Conservation (phyloP, 2,113 vertebrate genomes). For the Chaetodon trifascialis region DNA sequence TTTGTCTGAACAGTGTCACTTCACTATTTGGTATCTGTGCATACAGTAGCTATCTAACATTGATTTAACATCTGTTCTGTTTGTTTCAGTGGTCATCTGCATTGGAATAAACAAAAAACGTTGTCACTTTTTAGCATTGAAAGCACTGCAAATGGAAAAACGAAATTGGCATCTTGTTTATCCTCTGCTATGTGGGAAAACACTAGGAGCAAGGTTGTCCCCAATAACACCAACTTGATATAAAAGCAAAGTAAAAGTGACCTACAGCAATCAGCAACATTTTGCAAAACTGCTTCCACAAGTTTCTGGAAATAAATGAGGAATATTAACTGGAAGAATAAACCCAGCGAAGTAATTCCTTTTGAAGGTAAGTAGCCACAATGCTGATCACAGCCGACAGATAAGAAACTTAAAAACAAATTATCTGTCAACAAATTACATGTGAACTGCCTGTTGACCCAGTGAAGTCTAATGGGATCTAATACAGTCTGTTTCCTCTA, state of each 20-base stretch:
- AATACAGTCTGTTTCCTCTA: slow-evolving; percentile 65
- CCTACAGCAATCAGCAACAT: not conserved
- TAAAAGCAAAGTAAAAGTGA: not conserved
- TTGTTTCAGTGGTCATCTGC: not conserved
- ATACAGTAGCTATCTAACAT: not conserved
- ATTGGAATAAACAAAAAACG: not conserved
- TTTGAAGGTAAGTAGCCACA: not conserved
- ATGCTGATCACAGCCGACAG: slow-evolving; percentile 19
- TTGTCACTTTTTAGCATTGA: not conserved
- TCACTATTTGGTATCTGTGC: not conserved
- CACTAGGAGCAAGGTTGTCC: no score
- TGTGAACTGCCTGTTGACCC: slow-evolving; percentile 36
- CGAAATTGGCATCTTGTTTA: not conserved
- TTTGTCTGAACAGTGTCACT: not conserved
- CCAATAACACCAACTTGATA: not conserved
- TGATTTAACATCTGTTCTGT: not conserved
- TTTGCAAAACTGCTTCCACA: not conserved
- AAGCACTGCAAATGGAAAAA: not conserved
- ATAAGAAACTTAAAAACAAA: slow-evolving; percentile 44
- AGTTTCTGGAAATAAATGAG: not conserved
- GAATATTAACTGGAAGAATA: slow-evolving; percentile 9
- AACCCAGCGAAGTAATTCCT: slow-evolving; percentile 1
- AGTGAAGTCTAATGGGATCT: slow-evolving; percentile 40
- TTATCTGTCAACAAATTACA: slow-evolving; percentile 42
- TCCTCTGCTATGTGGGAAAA: not conserved